phyloP scores from a whole-genome alignment of 2,888 invertebrate genomes.

The Pachycephus smyrnensis region DNA sequence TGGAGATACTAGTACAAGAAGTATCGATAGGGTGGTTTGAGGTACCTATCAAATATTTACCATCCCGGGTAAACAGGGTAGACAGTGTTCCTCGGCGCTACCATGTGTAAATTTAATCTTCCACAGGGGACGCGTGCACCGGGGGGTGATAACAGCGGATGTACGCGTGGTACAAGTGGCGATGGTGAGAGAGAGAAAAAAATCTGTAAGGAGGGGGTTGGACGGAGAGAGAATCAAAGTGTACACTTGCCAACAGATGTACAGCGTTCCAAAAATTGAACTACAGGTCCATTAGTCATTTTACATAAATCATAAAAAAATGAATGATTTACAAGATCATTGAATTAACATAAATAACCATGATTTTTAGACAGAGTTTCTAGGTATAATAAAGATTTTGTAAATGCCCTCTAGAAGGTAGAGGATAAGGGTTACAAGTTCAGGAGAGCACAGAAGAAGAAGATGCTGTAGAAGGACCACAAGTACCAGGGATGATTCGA shows the following conservation, averaged over 20 bases:
- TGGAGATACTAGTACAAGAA: neutral
- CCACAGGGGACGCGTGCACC: slow-evolving; percentile 39
- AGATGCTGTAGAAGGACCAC: neutral
- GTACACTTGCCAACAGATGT: neutral
- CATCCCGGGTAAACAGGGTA: slow-evolving; percentile 53
- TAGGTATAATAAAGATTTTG: too few relatives aligned
- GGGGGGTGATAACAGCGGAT: slow-evolving; percentile 29
- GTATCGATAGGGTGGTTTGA: slow-evolving; percentile 5
- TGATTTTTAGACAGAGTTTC: too few relatives aligned
- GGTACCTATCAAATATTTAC: slow-evolving; percentile 62
- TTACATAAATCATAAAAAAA: neutral
- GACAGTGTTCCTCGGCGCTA: slow-evolving; percentile 63
- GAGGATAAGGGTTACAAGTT: neutral
- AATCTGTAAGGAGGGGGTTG: slow-evolving; percentile 2
- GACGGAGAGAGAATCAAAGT: neutral
- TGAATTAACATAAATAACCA: too few relatives aligned
- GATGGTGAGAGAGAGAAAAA: slow-evolving; percentile 9
- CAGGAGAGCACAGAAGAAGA: neutral
- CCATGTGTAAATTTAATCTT: slow-evolving; percentile 67
- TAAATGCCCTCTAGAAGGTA: neutral
- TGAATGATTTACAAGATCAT: neutral
- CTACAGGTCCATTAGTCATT: neutral
- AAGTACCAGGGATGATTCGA: neutral
- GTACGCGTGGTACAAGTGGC: slow-evolving; percentile 13
- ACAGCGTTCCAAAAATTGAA: neutral